Evolutionary conservation across 2,888 invertebrate species (phyloP).

Genomic region (Magallana nippona): DNA sequence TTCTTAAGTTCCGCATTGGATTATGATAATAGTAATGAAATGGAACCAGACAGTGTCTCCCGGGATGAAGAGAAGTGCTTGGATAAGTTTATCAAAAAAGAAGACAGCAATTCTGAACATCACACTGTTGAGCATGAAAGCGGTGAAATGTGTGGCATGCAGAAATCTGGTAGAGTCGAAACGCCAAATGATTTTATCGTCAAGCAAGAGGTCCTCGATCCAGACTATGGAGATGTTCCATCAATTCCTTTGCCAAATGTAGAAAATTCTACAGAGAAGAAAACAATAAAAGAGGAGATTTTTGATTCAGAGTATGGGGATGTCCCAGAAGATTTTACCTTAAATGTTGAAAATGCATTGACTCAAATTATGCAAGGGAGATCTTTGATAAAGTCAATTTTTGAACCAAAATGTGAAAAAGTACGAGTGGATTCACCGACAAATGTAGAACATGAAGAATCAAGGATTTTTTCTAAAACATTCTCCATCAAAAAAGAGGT

Average conservation of each 20-base stretch:
- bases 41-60: neutral
- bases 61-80: neutral
- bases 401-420: no score
- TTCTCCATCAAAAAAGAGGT: neutral
- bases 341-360: neutral
- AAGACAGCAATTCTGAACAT: neutral
- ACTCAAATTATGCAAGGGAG: neutral
- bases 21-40: neutral
- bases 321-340: neutral
- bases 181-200: neutral
- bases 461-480: neutral
- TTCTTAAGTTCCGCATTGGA: neutral
- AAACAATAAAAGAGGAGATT: neutral
- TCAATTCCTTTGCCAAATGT: neutral
- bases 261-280: neutral
- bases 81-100: neutral
- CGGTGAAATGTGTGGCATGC: neutral
- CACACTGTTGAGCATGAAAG: neutral
- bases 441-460: neutral
- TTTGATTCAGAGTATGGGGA: neutral
- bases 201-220: conserved; percentile 9
- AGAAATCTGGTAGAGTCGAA: neutral
- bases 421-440: no score
- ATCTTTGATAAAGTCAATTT: no score
- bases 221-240: neutral